phyloP scores from a whole-genome alignment of 2,797 vertebrate genomes.

The Hybognathus amarus region DNA sequence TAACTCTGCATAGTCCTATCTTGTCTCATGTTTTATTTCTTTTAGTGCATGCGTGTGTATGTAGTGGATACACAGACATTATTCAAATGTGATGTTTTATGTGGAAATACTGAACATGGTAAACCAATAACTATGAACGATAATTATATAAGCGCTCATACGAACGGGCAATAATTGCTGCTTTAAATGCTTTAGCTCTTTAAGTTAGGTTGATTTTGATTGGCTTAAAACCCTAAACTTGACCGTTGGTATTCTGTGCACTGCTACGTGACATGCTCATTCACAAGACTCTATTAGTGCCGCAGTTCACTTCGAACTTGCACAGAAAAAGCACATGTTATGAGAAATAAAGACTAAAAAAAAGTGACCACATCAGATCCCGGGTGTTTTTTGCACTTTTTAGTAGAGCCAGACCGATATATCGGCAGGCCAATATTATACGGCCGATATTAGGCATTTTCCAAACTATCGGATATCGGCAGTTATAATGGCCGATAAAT shows the following conservation, averaged over 20 bases:
- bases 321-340: not conserved
- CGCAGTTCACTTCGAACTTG: not conserved
- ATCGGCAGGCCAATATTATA: too few species aligned
- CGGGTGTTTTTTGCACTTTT: not conserved
- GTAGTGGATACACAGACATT: not conserved
- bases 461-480: too few species aligned
- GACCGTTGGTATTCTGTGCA: not conserved
- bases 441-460: too few species aligned
- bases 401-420: too few species aligned
- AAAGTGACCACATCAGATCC: not conserved
- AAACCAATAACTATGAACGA: not conserved
- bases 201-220: not conserved
- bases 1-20: not conserved
- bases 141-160: not conserved
- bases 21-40: not conserved
- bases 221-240: not conserved
- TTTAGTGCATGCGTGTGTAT: not conserved
- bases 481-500: too few species aligned
- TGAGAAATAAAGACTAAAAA: not conserved
- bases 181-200: not conserved
- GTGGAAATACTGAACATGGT: not conserved
- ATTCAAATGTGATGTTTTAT: not conserved
- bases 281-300: not conserved
- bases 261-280: not conserved
- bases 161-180: not conserved